A percentile compares a stretch with the other conserved stretches of the same genome.
Conservation (phyloP, 2,888 invertebrate genomes). For the Antitype chi region DNA sequence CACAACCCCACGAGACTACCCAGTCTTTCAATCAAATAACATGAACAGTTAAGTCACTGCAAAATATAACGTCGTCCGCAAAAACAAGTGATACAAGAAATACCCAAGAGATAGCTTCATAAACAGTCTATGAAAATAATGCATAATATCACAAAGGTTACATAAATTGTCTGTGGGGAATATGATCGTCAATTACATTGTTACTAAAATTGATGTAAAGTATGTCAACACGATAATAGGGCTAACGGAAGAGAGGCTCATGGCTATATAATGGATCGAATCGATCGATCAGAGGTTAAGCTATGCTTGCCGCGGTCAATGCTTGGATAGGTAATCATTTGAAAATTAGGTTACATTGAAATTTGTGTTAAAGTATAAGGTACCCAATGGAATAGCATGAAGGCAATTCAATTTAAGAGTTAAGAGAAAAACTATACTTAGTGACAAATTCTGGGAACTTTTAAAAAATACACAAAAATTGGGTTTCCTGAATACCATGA, state of each 20-base stretch:
- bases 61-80: slow-evolving; percentile 3
- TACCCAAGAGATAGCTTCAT: slow-evolving; percentile 8
- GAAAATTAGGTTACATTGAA: too few relatives aligned
- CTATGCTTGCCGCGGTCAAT: not conserved
- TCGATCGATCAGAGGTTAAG: not conserved
- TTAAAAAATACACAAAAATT: too few relatives aligned
- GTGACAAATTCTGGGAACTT: too few relatives aligned
- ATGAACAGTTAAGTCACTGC: slow-evolving; percentile 1
- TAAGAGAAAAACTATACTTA: too few relatives aligned
- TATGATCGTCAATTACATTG: not conserved
- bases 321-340: not conserved
- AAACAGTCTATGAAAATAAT: slow-evolving; percentile 12
- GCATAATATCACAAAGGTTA: not conserved
- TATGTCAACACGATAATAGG: not conserved
- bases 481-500: too few relatives aligned
- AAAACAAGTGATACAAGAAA: not conserved
- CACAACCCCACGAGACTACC: not conserved
- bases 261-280: not conserved
- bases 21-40: not conserved
- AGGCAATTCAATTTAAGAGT: too few relatives aligned
- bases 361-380: too few relatives aligned
- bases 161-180: slow-evolving; percentile 31
- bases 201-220: slow-evolving; percentile 24
- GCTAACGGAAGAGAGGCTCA: not conserved
- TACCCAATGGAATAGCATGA: too few relatives aligned